Conservation (phyloP, 2,797 vertebrate species). For the Phylloscopus collybita region DNA sequence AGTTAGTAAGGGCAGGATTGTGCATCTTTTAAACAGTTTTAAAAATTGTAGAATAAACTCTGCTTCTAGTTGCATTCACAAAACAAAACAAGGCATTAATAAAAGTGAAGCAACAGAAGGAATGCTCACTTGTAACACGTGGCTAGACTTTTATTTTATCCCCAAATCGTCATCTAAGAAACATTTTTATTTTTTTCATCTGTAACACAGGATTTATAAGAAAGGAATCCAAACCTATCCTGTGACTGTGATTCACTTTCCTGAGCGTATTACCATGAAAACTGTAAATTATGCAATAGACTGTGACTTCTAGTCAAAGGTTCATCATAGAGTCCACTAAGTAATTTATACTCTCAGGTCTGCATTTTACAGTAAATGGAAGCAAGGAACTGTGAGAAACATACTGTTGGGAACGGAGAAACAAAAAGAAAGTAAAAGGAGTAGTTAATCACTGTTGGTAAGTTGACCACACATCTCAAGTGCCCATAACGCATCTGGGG, state of each 20-base stretch:
- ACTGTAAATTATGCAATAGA: background rate
- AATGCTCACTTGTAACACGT: background rate
- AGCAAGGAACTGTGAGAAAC: background rate
- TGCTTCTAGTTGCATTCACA: background rate
- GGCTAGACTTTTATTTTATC: background rate
- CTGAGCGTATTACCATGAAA: background rate
- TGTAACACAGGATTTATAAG: background rate
- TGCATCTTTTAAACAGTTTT: background rate
- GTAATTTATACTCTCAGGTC: background rate
- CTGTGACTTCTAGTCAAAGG: background rate
- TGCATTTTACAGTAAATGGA: constrained; percentile 14
- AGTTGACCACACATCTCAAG: rapidly evolving
- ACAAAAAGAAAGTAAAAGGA: background rate
- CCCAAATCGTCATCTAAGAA: background rate
- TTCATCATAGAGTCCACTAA: background rate
- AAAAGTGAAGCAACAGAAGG: background rate
- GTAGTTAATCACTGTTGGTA: background rate
- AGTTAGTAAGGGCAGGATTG: background rate
- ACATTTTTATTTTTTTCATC: background rate
- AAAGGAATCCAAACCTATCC: background rate
- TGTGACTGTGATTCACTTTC: constrained; percentile 55
- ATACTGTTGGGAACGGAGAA: background rate
- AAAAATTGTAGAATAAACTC: background rate
- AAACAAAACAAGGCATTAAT: background rate
- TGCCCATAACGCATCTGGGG: rapidly evolving